A percentile compares a stretch with the other conserved stretches of the same genome.
Evolutionary conservation across 2,113 vertebrate genomes (phyloP).

Genomic region (Nettapus auritus): DNA sequence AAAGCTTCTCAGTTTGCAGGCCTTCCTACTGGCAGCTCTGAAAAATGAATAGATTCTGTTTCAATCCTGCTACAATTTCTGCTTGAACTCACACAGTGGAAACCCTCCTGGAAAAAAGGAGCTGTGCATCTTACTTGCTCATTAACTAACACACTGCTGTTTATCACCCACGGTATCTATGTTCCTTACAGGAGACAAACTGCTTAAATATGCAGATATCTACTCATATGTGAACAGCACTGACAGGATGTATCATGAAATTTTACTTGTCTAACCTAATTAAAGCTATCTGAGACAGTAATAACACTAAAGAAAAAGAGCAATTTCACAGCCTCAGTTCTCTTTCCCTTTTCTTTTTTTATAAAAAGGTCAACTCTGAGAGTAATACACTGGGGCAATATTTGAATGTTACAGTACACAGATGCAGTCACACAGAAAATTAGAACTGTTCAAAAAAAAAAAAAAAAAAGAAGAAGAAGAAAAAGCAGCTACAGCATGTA

Average conservation of each 20-base stretch:
- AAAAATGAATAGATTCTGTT: background rate
- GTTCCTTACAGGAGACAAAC: background rate
- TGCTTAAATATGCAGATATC: background rate
- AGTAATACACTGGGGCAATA: no score
- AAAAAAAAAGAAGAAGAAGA: background rate
- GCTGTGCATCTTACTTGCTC: background rate
- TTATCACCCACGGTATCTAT: background rate
- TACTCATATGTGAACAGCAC: background rate
- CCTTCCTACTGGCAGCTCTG: background rate
- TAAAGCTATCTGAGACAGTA: constrained; percentile 23
- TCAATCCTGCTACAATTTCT: background rate
- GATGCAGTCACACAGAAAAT: constrained; percentile 42
- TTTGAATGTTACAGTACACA: constrained; percentile 33
- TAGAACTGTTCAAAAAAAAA: background rate
- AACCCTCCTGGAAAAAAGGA: background rate
- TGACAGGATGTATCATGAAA: background rate
- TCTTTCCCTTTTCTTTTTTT: background rate
- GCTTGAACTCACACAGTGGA: background rate
- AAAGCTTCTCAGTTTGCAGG: background rate
- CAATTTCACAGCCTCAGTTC: background rate
- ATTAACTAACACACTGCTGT: background rate
- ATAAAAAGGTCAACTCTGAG: constrained; percentile 32
- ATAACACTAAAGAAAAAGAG: background rate
- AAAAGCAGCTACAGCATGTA: background rate
- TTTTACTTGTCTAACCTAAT: constrained; percentile 30